phyloP scores from a whole-genome alignment of 2,797 vertebrate genomes.

The Hemibagrus guttatus region DNA sequence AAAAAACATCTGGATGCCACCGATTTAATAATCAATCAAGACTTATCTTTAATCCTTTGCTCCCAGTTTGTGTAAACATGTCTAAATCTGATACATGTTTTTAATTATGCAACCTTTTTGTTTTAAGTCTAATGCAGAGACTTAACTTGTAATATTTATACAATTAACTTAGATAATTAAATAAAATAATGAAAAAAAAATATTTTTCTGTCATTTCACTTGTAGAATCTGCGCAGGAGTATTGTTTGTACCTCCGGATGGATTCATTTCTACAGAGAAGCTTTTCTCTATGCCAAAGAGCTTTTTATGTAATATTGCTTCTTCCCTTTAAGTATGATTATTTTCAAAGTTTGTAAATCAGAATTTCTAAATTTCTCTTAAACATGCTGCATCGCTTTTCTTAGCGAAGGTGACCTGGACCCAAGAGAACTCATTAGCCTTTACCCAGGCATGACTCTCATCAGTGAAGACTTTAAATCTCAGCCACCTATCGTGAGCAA shows the following conservation, averaged over 20 bases:
- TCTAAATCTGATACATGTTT: neutral
- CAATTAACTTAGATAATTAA: neutral
- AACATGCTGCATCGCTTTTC: slow-evolving; percentile 27
- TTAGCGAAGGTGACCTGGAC: slow-evolving; percentile 72
- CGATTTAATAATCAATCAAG: neutral
- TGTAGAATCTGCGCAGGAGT: slow-evolving; percentile 66
- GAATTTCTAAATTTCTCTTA: neutral
- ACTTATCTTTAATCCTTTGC: neutral
- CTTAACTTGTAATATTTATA: neutral
- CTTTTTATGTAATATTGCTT: slow-evolving; percentile 70
- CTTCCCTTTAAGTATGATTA: slow-evolving; percentile 13
- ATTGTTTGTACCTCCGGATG: slow-evolving; percentile 69
- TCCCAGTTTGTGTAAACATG: neutral
- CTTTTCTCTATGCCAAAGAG: slow-evolving; percentile 68
- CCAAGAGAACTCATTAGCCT: slow-evolving; percentile 72
- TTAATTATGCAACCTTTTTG: neutral
- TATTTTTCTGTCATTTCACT: slow-evolving; percentile 19
- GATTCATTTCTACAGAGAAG: slow-evolving; percentile 70
- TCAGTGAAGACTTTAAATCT: slow-evolving; percentile 60
- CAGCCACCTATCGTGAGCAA: slow-evolving; percentile 55
- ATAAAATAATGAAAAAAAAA: neutral
- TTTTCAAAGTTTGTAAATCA: neutral
- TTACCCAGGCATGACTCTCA: slow-evolving; percentile 61
- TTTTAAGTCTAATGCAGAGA: neutral
- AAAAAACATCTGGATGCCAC: neutral